Conservation (phyloP, 2,797 vertebrate species). For the Eremophila alpestris region DNA sequence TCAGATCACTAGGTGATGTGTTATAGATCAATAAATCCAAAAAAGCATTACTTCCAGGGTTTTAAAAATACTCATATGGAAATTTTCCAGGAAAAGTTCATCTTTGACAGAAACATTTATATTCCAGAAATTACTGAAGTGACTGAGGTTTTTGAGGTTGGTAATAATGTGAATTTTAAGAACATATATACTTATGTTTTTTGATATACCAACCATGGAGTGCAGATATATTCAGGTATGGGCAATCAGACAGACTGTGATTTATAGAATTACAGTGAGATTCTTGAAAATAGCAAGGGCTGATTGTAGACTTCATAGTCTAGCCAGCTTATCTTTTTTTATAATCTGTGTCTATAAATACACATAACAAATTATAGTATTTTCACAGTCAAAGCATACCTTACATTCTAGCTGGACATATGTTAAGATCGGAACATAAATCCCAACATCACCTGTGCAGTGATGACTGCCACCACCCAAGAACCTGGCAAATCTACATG, state of each 20-base stretch:
- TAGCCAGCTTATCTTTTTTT: neutral
- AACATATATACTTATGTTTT: neutral
- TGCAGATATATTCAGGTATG: neutral
- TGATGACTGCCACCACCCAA: neutral
- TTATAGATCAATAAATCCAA: slow-evolving; percentile 25
- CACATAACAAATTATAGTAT: neutral
- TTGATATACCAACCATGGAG: neutral
- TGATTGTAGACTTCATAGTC: neutral
- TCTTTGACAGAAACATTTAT: neutral
- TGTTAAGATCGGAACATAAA: neutral
- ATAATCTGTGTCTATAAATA: neutral
- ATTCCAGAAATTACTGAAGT: neutral
- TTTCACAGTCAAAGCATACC: neutral
- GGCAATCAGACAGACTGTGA: neutral
- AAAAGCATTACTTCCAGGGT: slow-evolving; percentile 9
- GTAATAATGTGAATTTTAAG: neutral
- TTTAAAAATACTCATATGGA: slow-evolving; percentile 35
- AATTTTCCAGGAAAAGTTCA: neutral
- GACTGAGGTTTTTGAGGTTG: neutral
- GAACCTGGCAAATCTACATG: neutral
- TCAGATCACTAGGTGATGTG: slow-evolving; percentile 25
- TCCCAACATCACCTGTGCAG: neutral
- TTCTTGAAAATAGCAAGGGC: neutral
- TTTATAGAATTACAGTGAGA: neutral
- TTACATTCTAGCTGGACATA: neutral